phyloP scores from a whole-genome alignment of 1,140 invertebrate species.

The Mamestra configurata region DNA sequence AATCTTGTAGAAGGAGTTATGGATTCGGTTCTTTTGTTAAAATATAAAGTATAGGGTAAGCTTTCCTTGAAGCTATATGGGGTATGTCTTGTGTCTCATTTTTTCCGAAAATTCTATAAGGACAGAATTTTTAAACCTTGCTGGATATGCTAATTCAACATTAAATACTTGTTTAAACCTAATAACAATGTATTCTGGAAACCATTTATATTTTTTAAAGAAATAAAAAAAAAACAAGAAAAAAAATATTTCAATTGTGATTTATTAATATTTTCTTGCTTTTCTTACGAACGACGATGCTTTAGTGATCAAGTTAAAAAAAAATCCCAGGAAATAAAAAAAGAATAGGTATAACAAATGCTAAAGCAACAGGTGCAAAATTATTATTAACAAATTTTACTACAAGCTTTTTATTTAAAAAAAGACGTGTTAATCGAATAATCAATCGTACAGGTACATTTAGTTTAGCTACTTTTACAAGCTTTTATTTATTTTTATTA shows the following conservation, averaged over 20 bases:
- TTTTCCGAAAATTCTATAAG: slow-evolving; percentile 55
- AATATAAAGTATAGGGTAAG: slow-evolving; percentile 81
- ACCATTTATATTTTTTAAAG: neutral
- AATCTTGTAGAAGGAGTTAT: slow-evolving; percentile 77
- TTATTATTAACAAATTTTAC: no score
- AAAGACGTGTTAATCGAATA: no score
- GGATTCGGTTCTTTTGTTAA: slow-evolving; percentile 78
- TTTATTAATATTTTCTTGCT: neutral
- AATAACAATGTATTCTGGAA: neutral
- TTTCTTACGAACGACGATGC: neutral
- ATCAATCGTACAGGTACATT: no score
- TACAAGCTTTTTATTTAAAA: no score
- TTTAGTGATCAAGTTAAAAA: no score
- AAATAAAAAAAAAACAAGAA: neutral
- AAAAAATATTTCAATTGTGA: neutral
- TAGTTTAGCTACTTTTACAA: no score
- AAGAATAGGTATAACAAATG: no score
- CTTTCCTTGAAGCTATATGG: slow-evolving; percentile 82
- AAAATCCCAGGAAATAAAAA: no score
- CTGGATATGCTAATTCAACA: neutral
- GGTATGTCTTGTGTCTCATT: slow-evolving; percentile 66
- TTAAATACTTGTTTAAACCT: neutral
- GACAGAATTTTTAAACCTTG: neutral
- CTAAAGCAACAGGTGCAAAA: no score
- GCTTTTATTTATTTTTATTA: no score